Base-by-base conservation (phyloP, 2,113 vertebrate genomes). In the Festucalex cinctus region DNA sequence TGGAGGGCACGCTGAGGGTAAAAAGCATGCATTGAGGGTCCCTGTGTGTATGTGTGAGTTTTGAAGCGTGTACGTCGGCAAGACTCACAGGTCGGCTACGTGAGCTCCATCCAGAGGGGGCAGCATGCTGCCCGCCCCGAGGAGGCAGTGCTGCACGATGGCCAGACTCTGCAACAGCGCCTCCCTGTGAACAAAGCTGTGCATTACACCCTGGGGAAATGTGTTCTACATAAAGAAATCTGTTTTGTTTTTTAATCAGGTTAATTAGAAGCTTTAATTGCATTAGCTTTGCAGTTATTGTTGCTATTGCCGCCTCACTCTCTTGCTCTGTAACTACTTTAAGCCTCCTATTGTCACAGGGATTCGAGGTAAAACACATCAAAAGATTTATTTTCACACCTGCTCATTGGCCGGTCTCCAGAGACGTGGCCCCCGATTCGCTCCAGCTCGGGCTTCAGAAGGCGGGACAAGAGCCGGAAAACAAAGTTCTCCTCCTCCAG, bases 111-210 rank as follows among this genome's bases (percentile, higher is more conserved):
- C 92, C 68, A 98, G 82, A 36, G 93, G 93, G 79, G 94, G 94
- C 76, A 98, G 86, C 85, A 96, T 62, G 75, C 93, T 96, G 74
- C 94, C 96, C 66, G 95, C 94, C 74, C 96, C 95, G 67, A 95
- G 94, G 60, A 97, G 89, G 89, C 95, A 95, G 87, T 95, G 95
- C 73, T 96, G 94, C 65, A 97, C 93, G n/a, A 96, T 92, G 56
- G 94, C 92, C 58, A 98, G 92, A 83, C 94, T 93, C 88, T 96
- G 95, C 41, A 95, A 93, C 80, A 97, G 90, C 80, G 95, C 95
- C 92, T 96, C 95, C 91, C 96, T 98, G 89, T 65, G 70, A 77
- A 66, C 10, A 39, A 71, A 17, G 32, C 10, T 28, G 41, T 37
- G 66, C 69, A 82, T 80, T 66, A 73, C 71, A 80, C 39, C 3